Evolutionary conservation across 1,140 invertebrate species (phyloP), one percentile per base, ranked within the genome.

Genomic region (Elysia chlorotica): DNA sequence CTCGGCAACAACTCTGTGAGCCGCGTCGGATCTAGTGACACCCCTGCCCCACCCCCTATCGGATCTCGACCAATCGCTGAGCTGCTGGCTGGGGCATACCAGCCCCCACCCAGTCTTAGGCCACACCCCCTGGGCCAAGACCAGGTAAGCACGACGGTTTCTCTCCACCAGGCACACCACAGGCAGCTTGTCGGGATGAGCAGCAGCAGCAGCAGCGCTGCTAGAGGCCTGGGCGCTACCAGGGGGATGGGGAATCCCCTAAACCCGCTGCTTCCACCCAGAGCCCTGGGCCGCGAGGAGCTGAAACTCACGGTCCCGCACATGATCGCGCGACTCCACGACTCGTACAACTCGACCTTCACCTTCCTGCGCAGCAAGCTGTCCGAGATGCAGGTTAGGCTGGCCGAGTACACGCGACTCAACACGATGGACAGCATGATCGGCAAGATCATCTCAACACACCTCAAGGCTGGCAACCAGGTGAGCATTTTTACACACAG

Each of bases 311-410:
- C 81, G n/a, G 75, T 83, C 57, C 80, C 82, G 0, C 77, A 79
- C 53, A 78, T 85, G 75, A 82, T 80, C 10, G 76, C 75, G 53
- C 79, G 77, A 71, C 81, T 85, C 63, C 79, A 82, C 30, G 82
- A 83, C 63, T 81, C 82, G 41, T 85, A 81, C 76, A 73, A 73
- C 62, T 74, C 74, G 37, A 83, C 81, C 19, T 85, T 85, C 73
- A 82, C 81, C 36, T 81, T 81, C 68, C 74, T 83, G 48, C 81
- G 81, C 53, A 56, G 63, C 0, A 71, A 78, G 59, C 70, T 85
- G 23, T 41, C 67, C 28, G 82, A 83, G 65, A 82, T 85, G 79
- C 73, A 73, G 35, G 76, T 77, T 23, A 79, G 79, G 53, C 69
- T 82, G 33, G 28, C 67, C 28, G 78, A 78, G 28, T 80, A 77